Base-by-base conservation (phyloP, 2,888 invertebrate species). In the Monochamus alternatus region DNA sequence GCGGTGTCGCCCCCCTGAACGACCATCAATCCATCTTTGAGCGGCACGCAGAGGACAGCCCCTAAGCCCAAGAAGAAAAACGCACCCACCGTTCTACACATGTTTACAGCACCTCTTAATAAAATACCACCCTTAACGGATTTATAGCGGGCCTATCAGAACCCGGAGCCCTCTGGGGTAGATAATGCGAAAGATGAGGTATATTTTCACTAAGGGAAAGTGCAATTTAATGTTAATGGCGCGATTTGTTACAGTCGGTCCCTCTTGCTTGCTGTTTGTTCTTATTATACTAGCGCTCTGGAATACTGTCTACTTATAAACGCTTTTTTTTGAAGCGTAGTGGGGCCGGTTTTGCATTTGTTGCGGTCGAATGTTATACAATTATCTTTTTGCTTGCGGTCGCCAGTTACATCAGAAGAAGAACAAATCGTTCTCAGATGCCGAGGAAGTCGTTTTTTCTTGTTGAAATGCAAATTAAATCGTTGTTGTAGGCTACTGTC, bases 1-100 rank as follows among this genome's bases (percentile, higher is more conserved):
- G 89, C 87, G 0, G 91, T 91, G 81, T 92, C 92, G 79, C 89
- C 91, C 22, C 88, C 89, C 74, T 89, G 82, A 51, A 84, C 81
- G 66, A 82, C 71, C 81, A 84, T 83, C 44, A 84, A 78, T 74
- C 82, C 82, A 59, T 85, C 85, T 38, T 80, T 75, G 10, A 75
- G 73, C 8, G 84, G 83, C n/a, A 77, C 72, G 7, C 79, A 78
- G 44, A 74, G 44, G 38, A 64, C 72, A 31, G 68, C 87, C 87
- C 32, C 71, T 52, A 62, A 51, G 31, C 71, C 69, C 44, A 71
- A 38, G 14, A 71, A 44, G 62, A 71, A 71, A 47, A 71, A 71
- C 52, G 43, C 71, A 71, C 71, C 71, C 71, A 71, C 71, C 8
- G 62, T 38, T 71, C 51, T 71, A 71, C 71, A 71, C 71, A 71